Percentiles rank a stretch among this genome's conserved stretches.
phyloP scores from a whole-genome alignment of 2,888 invertebrate genomes.

The Cryptus viduatorius region DNA sequence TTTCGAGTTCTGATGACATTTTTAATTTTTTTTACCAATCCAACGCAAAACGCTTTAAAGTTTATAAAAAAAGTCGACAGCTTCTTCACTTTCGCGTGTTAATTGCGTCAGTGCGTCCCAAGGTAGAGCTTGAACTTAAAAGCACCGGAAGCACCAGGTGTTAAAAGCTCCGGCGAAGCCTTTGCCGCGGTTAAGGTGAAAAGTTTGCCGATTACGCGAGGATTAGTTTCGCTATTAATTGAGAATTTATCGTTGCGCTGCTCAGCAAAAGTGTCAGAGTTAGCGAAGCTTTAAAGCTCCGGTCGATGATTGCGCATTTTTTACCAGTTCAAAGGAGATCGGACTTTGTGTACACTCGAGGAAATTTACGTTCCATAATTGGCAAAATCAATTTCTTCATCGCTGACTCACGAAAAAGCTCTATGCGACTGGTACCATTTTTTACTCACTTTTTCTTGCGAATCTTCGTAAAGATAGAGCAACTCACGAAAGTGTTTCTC shows the following conservation, averaged over 20 bases:
- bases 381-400: neutral
- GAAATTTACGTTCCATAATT: constrained; percentile 53
- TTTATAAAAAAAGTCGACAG: constrained; percentile 2
- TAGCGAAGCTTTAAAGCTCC: constrained; percentile 41
- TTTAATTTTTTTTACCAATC: neutral
- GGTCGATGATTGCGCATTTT: constrained; percentile 18
- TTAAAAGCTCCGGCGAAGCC: constrained; percentile 45
- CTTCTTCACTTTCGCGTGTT: neutral
- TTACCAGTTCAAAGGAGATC: neutral
- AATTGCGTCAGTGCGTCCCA: neutral
- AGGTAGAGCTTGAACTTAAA: constrained; percentile 15
- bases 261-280: constrained; percentile 11
- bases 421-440: neutral
- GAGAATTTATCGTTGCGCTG: constrained; percentile 35
- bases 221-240: constrained; percentile 57
- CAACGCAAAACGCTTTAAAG: neutral
- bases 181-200: constrained; percentile 24
- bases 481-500: constrained; percentile 69
- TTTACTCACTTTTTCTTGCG: constrained; percentile 65
- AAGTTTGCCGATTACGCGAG: constrained; percentile 52
- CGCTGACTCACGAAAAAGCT: neutral
- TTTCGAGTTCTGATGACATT: neutral
- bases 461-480: constrained; percentile 61
- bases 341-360: neutral
- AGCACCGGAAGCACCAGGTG: constrained; percentile 1